Evolutionary conservation across 92 coral and sea anemone genomes (phyloP).

Genomic region (Epizoanthus illoricatus): DNA sequence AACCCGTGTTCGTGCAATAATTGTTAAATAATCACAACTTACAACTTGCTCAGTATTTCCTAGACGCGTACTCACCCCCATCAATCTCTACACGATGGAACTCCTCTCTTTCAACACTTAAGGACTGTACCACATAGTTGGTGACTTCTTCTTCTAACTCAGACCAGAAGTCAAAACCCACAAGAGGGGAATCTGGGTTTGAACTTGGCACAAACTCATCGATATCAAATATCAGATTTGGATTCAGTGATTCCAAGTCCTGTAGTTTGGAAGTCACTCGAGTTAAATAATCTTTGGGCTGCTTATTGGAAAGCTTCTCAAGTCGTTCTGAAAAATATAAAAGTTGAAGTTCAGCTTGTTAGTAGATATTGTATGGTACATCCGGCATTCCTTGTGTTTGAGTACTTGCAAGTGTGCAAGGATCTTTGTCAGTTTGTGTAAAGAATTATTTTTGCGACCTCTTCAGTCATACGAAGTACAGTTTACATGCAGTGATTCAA

Average conservation of each 20-base stretch:
- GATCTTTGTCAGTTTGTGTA: too few species aligned
- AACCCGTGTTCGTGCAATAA: too few species aligned
- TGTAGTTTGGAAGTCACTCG: slow-evolving; percentile 47
- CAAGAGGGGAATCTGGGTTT: slow-evolving; percentile 88
- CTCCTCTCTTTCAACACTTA: slow-evolving; percentile 50
- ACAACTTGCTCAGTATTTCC: too few species aligned
- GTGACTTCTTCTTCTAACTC: slow-evolving; percentile 83
- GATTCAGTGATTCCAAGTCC: slow-evolving; percentile 52
- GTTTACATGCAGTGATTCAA: too few species aligned
- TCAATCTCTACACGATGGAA: slow-evolving; percentile 24
- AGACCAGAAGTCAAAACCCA: slow-evolving; percentile 76
- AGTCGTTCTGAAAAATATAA: slow-evolving; percentile 43
- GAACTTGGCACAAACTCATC: slow-evolving; percentile 87
- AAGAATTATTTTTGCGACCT: too few species aligned
- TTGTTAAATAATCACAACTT: too few species aligned
- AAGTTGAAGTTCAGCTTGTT: not conserved
- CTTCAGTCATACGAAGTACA: too few species aligned
- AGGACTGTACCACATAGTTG: slow-evolving; percentile 65
- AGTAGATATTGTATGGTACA: not conserved
- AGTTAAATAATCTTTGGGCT: slow-evolving; percentile 62
- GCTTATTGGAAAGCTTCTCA: slow-evolving; percentile 48
- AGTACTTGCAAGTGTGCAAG: too few species aligned
- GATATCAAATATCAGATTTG: slow-evolving; percentile 34
- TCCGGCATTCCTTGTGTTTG: not conserved
- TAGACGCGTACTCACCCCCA: not conserved